Percentiles rank a stretch among this genome's conserved stretches.
Evolutionary conservation across 2,113 vertebrate species (phyloP).

Genomic region (Haplotaxodon microlepis): DNA sequence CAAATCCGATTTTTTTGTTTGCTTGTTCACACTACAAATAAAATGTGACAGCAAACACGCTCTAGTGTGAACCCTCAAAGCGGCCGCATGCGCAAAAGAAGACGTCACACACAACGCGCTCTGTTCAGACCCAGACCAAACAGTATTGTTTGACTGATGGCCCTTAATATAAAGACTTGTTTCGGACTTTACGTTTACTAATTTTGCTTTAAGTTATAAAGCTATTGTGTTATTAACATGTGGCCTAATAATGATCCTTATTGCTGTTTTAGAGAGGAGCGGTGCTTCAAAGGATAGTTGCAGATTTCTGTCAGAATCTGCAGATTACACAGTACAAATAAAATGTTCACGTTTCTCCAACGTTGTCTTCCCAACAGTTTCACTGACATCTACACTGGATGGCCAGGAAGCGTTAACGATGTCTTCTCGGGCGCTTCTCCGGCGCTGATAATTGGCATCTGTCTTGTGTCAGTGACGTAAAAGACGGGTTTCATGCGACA

Average conservation of each 20-base stretch:
- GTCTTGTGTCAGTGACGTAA: neutral
- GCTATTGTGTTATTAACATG: neutral
- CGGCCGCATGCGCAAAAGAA: rapidly evolving
- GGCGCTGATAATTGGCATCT: neutral
- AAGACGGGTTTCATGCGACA: rapidly evolving
- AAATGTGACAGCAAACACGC: neutral
- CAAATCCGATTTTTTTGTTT: rapidly evolving
- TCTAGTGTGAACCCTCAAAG: neutral
- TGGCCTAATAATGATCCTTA: too few relatives aligned
- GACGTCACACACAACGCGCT: rapidly evolving
- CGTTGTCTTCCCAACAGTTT: neutral
- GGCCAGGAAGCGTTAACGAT: rapidly evolving
- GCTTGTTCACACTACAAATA: rapidly evolving
- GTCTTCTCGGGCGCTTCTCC: neutral
- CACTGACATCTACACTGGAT: rapidly evolving
- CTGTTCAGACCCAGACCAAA: neutral
- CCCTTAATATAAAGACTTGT: neutral
- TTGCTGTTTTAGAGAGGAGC: too few relatives aligned
- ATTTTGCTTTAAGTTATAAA: neutral
- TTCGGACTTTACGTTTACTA: rapidly evolving
- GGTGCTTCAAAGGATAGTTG: too few relatives aligned
- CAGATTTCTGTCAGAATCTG: too few relatives aligned
- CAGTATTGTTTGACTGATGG: neutral
- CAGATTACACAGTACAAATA: too few relatives aligned
- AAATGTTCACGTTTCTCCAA: too few relatives aligned